phyloP scores from a whole-genome alignment of 2,888 invertebrate species.

The Merodon equestris region DNA sequence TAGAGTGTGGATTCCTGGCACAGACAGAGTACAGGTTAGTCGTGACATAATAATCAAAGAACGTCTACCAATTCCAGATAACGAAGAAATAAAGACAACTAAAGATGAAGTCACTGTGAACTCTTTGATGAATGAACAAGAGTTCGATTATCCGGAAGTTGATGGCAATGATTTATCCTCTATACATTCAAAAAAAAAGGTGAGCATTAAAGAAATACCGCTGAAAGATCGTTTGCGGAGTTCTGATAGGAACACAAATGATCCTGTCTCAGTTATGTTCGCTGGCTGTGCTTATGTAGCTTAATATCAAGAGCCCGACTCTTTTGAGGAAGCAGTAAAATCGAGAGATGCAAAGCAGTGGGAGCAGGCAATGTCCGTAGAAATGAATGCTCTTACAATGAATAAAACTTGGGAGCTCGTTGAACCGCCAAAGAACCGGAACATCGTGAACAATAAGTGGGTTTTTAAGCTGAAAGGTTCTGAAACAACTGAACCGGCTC shows the following conservation, averaged over 20 bases:
- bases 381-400: constrained; percentile 30
- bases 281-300: constrained; percentile 7
- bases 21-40: background rate
- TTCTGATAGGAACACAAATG: background rate
- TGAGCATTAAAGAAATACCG: background rate
- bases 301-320: background rate
- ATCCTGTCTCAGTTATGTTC: constrained; percentile 7
- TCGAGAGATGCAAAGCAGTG: constrained; percentile 22
- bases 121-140: constrained; percentile 6
- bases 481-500: constrained; percentile 5
- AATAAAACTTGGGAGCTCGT: constrained; percentile 64
- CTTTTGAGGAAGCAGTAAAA: constrained; percentile 15
- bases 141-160: background rate
- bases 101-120: background rate
- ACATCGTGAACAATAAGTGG: constrained; percentile 70
- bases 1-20: constrained; percentile 44
- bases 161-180: background rate
- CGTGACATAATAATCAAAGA: constrained; percentile 6
- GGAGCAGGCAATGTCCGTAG: constrained; percentile 19
- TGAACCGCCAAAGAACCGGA: constrained; percentile 40
- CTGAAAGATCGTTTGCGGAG: constrained; percentile 7
- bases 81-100: background rate
- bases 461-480: constrained; percentile 70
- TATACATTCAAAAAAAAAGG: background rate
- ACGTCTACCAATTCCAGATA: background rate